Conservation (phyloP, 2,888 invertebrate species). For the Apamea sordens region DNA sequence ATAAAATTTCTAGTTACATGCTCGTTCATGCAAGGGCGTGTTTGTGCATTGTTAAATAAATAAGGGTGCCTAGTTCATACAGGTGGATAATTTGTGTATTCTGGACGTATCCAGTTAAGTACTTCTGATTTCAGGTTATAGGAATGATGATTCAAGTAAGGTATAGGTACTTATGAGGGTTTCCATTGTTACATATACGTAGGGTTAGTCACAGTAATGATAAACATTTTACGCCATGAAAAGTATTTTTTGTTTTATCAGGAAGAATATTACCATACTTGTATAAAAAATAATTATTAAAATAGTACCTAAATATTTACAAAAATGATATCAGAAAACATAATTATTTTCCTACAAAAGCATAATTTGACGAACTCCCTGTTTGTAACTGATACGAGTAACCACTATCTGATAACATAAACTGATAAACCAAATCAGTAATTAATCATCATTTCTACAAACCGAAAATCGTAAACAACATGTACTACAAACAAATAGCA, state of each 20-base stretch:
- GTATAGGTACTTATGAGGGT: conserved; percentile 6
- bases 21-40: conserved; percentile 70
- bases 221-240: neutral
- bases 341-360: conserved; percentile 19
- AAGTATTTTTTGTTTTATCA: conserved; percentile 18
- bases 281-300: neutral
- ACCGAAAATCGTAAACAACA: conserved; percentile 26
- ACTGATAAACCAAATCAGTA: conserved; percentile 9
- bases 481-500: conserved; percentile 52
- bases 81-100: conserved; percentile 13
- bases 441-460: conserved; percentile 45
- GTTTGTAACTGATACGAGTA: conserved; percentile 21
- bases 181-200: conserved; percentile 9
- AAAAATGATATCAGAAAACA: conserved; percentile 11
- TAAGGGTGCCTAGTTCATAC: conserved; percentile 34
- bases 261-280: conserved; percentile 2
- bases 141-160: conserved; percentile 23
- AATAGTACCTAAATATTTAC: conserved; percentile 23
- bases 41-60: conserved; percentile 45
- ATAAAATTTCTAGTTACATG: conserved; percentile 63
- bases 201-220: conserved; percentile 37
- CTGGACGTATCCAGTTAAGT: neutral
- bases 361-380: neutral
- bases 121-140: conserved; percentile 30
- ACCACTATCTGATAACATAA: conserved; percentile 24